Evolutionary conservation across 35 echinoderm and acorn worm genomes (phyloP).

Genomic region (Ophiothrix spiculata): DNA sequence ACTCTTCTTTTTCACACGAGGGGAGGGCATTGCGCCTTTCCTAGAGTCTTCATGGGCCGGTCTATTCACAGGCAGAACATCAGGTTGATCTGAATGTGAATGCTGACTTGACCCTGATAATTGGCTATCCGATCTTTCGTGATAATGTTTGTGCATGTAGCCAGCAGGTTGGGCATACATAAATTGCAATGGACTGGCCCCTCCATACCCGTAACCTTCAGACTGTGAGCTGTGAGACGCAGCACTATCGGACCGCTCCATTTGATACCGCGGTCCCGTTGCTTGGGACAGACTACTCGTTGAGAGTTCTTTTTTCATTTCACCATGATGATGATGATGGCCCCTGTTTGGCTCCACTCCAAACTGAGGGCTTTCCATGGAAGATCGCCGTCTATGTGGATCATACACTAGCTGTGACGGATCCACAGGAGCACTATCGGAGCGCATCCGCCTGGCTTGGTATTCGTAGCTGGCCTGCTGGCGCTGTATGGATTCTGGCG

Average conservation of each 20-base stretch:
- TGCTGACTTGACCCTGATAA: conserved; percentile 46
- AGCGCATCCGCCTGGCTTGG: conserved; percentile 38
- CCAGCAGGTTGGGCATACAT: not conserved
- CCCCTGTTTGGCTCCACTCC: not conserved
- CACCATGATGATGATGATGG: conserved; percentile 12
- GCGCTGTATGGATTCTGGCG: conserved; percentile 31
- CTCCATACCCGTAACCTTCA: conserved; percentile 6
- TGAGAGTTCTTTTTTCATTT: not conserved
- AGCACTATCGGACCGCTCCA: conserved; percentile 5
- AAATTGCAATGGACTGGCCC: not conserved
- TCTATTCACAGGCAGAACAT: not conserved
- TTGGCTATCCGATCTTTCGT: conserved; percentile 66
- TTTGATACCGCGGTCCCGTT: not conserved
- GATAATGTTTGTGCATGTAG: conserved; percentile 28
- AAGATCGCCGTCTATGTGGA: conserved; percentile 15
- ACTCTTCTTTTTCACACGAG: conserved; percentile 77
- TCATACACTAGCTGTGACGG: not conserved
- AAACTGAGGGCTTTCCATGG: conserved; percentile 28
- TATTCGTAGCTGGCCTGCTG: conserved; percentile 20
- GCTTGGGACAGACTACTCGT: not conserved
- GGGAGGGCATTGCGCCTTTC: conserved; percentile 59
- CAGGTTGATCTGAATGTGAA: conserved; percentile 13
- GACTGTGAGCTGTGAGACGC: conserved; percentile 3
- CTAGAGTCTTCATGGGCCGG: conserved; percentile 25
- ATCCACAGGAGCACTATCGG: conserved; percentile 56